Evolutionary conservation across 1,140 invertebrate species (phyloP), one percentile per base, ranked within the genome.

Genomic region (Eupristina koningsbergeri): DNA sequence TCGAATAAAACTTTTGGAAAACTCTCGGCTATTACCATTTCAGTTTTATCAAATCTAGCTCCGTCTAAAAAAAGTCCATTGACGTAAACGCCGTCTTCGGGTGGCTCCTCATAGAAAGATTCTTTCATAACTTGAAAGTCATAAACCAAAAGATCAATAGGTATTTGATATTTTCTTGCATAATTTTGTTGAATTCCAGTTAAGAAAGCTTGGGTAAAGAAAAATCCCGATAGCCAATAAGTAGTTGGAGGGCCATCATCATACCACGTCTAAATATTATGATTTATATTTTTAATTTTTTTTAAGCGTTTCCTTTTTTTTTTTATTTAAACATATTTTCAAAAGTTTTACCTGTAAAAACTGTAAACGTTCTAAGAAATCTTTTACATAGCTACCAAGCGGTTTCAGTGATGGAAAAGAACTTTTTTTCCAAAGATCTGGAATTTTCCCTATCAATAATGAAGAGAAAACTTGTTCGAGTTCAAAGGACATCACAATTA

Each of bases 181-280:
- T 94, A 99, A 92, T 98, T 99, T 93, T 99, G 98, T 87, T 97
- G 95, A 29, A 96, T 96, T 39, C 97, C 98, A 11, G 98, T 99
- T 26, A 99, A 93, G 92, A 99, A 99, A 11, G 98, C 97, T 93
- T 99, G 98, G 0, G 98, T 98, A 90, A 98, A 99, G 90, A 96
- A 99, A 91, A 99, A 98, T 31, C 97, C 98, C 0, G 98, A 97
- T 47, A 99, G 92, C 98, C 98, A 99, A 91, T 96, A 98, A 17
- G 96, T 94, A 6, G 92, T 84, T 0, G 98, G 97, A 29, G 96
- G 95, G 13, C 97, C 97, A 84, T 96, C 88, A 26, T 96, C 94
- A 86, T 95, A 96, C 98, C 98, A 99, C 87, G 95, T 93, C 95
- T 97, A 86, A 85, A 87, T 26, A 81, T 58, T 26, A 9, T 58